These are phyloP conservation scores for Oenanthe oenanthe DNA, from an alignment of 2,113 vertebrate species.

Conservation along the genomic window DNA sequence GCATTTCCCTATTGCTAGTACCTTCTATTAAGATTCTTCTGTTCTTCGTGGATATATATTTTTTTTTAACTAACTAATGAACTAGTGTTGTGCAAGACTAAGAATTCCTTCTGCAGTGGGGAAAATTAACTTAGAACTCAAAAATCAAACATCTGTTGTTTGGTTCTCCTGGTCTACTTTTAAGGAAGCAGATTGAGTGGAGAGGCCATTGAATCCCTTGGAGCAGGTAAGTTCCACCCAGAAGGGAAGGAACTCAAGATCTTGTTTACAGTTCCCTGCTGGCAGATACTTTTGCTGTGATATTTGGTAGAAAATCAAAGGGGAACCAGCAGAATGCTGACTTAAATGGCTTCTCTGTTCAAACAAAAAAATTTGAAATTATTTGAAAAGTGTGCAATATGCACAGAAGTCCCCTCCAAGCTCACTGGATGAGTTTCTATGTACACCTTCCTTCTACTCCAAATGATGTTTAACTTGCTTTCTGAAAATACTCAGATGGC, in stretches of 20 bases:
- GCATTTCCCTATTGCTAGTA: neutral
- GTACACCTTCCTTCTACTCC: neutral
- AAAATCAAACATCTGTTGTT: conserved; percentile 37
- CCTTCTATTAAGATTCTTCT: neutral
- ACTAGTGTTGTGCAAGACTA: neutral
- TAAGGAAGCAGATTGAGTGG: conserved; percentile 30
- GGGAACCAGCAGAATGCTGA: neutral
- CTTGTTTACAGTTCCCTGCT: conserved; percentile 28
- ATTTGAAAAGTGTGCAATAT: neutral
- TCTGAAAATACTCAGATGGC: conserved; percentile 39
- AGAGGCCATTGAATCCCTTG: conserved; percentile 23
- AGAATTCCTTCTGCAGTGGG: neutral
- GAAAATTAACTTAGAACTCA: conserved; percentile 9
- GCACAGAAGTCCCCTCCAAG: neutral
- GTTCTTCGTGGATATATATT: neutral
- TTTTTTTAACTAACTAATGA: neutral
- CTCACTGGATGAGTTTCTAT: conserved; percentile 5
- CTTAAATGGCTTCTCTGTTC: conserved; percentile 37
- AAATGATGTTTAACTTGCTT: conserved; percentile 39
- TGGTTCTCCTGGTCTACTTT: conserved; percentile 33
- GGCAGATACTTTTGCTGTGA: conserved; percentile 39
- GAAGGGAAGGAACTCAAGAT: conserved; percentile 58
- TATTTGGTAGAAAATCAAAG: conserved; percentile 62
- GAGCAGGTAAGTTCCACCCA: conserved; percentile 47
- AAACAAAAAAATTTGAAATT: neutral